Evolutionary conservation across 2,888 invertebrate species (phyloP).

Genomic region (Pristionchus japonicus): DNA sequence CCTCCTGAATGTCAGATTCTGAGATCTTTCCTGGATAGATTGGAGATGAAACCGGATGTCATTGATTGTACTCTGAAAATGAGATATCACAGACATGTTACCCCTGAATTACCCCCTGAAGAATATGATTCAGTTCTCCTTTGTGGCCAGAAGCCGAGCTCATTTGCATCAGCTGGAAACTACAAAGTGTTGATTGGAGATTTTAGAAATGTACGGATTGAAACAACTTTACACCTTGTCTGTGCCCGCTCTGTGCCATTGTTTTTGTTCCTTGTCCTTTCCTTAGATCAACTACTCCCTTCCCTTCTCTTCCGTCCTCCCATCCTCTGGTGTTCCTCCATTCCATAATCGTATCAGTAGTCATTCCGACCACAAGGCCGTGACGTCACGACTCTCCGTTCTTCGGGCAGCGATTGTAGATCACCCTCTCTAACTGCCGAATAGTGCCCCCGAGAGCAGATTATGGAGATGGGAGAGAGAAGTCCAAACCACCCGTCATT

Average conservation of each 20-base stretch:
- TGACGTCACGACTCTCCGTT: not conserved
- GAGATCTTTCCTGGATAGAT: not conserved
- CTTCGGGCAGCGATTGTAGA: not conserved
- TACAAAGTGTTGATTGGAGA: no score
- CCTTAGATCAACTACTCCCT: not conserved
- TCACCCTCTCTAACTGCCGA: not conserved
- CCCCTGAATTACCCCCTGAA: no score
- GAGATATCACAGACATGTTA: no score
- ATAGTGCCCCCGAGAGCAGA: constrained; percentile 13
- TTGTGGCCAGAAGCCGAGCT: no score
- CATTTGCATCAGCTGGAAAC: no score
- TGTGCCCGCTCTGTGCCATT: not conserved
- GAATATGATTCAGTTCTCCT: no score
- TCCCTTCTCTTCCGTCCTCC: not conserved
- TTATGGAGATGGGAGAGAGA: not conserved
- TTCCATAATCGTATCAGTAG: not conserved
- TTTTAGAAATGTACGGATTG: no score
- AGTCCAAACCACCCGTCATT: not conserved
- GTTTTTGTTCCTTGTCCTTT: not conserved
- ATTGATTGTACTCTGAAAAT: no score
- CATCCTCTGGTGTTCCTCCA: not conserved
- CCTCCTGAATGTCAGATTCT: not conserved
- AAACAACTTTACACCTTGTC: not conserved
- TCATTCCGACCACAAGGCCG: not conserved
- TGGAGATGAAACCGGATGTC: not conserved